Evolutionary conservation across 2,113 vertebrate species (phyloP), one percentile per base, ranked within the genome.

Genomic region (Gila orcuttii): DNA sequence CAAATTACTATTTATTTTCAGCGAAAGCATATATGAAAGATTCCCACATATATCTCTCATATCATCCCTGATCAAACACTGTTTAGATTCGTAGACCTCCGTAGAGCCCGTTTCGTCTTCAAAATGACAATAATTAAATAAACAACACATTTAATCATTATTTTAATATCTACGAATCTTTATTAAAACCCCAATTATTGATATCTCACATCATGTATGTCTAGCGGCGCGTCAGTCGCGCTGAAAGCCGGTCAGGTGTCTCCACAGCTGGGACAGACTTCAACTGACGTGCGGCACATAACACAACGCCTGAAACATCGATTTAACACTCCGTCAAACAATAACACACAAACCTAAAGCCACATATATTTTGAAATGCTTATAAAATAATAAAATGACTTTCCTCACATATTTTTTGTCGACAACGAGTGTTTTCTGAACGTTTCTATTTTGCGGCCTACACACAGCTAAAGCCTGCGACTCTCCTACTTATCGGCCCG

Each of bases 271-370:
- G 87, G 83, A 83, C 79, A 71, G 62, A 87, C 52, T 86, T 78
- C n/a, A 78, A 50, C 73, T 88, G 87, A 91, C 93, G 92, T 93
- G 91, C 73, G 83, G 77, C 77, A 42, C 78, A 85, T 36, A 85
- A 79, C 75, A 86, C 82, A 84, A 23, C 82, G 50, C 62, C 21
- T 59, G 82, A 82, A 82, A 33, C 69, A 47, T 31, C 11, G 6
- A n/a, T 71, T 73, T 73, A 1, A 76, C 6, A 15, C 13, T 0
- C 19, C 28, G 10, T 68, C 19, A 15, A 17, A 1, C 33, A 21
- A 12, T 23, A 42, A 33, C 47, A 52, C 28, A 71, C 50, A 4
- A 33, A 31, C 10, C 4, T 36, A 86, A 80, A 88, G 2, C 68
- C 85, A 45, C 36, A 89, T 86, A 87, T 91, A 91, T 15, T 57